Percentiles rank a stretch among this genome's conserved stretches.
Evolutionary conservation across 2,113 vertebrate species (phyloP).

Genomic region (Chinchilla lanigera): DNA sequence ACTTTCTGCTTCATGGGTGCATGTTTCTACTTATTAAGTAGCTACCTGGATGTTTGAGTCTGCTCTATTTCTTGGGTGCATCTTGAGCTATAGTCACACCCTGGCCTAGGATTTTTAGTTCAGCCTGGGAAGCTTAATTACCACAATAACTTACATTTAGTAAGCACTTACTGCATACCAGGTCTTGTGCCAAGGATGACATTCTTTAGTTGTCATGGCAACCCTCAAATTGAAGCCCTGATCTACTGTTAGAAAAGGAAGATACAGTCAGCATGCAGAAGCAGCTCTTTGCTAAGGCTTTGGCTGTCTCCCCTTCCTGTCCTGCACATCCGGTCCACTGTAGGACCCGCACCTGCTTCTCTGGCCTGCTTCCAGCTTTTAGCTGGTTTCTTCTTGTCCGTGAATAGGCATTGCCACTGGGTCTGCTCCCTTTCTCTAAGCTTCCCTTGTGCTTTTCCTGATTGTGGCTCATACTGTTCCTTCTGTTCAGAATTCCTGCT

Average conservation of each 20-base stretch:
- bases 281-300: background rate
- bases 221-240: background rate
- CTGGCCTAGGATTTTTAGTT: background rate
- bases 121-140: conserved; percentile 41
- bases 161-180: conserved; percentile 14
- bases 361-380: background rate
- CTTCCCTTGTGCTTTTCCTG: conserved; percentile 53
- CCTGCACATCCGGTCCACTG: background rate
- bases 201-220: background rate
- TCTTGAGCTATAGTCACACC: background rate
- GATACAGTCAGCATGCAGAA: background rate
- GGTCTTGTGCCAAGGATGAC: background rate
- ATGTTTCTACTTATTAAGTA: conserved; percentile 29
- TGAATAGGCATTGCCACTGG: background rate
- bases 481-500: conserved; percentile 26
- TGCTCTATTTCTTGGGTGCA: background rate
- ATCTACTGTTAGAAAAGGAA: background rate
- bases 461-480: conserved; percentile 40
- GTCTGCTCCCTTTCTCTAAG: background rate
- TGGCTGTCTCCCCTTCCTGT: background rate
- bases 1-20: background rate
- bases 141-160: background rate
- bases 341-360: background rate
- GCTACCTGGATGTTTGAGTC: background rate
- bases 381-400: background rate